A percentile compares a stretch with the other conserved stretches of the same genome.
These are phyloP conservation scores for Cotesia glomerata DNA, from an alignment of 1,140 invertebrate genomes.

Conservation along the genomic window DNA sequence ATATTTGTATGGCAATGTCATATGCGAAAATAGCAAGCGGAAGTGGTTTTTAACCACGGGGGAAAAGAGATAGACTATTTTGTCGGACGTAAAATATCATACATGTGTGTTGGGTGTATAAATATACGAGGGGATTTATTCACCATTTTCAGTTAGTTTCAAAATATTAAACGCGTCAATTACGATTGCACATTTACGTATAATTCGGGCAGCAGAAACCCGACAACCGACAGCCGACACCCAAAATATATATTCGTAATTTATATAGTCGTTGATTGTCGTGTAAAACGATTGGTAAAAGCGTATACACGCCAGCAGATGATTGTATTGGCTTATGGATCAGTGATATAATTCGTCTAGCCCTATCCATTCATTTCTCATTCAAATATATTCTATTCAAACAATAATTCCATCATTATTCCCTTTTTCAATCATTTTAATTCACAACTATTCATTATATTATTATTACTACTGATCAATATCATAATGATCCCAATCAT, in stretches of 20 bases:
- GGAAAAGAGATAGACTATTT: conserved; percentile 22
- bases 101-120: neutral
- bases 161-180: neutral
- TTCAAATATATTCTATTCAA: too few species aligned
- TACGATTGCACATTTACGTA: conserved; percentile 8
- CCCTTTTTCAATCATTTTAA: too few species aligned
- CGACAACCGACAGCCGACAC: too few species aligned
- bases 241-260: conserved; percentile 6
- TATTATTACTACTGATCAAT: too few species aligned
- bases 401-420: too few species aligned
- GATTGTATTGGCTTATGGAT: neutral
- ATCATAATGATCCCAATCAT: too few species aligned
- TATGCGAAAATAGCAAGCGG: conserved; percentile 44
- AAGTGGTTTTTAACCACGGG: conserved; percentile 28
- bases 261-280: conserved; percentile 6
- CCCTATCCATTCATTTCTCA: neutral
- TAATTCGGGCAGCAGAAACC: neutral
- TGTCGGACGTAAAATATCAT: too few species aligned
- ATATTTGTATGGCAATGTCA: conserved; percentile 59
- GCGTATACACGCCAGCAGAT: neutral
- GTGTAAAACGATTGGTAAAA: conserved; percentile 2
- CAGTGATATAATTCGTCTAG: neutral
- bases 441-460: too few species aligned
- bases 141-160: neutral
- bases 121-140: neutral